Base-by-base conservation (phyloP, 64 coral and sea anemone species). In the Trachythela sp. region DNA sequence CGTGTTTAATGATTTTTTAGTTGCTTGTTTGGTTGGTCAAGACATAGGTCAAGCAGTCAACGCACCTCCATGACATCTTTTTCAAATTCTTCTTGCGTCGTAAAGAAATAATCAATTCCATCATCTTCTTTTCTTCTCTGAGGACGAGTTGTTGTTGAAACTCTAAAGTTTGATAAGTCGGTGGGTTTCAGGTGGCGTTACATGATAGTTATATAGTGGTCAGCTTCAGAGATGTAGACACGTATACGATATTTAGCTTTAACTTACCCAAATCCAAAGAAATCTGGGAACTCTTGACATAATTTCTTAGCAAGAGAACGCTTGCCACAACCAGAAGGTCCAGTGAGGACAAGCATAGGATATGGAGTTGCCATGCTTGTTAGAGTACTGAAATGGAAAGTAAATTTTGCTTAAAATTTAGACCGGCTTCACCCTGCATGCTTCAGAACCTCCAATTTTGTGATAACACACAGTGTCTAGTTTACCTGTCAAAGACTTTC, bases 211-310 rank as follows among this genome's bases (percentile, higher is more conserved):
- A n/a, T n/a, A n/a, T n/a, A n/a, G n/a, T n/a, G n/a, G n/a, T n/a
- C n/a, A n/a, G n/a, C n/a, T n/a, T n/a, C n/a, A n/a, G n/a, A n/a
- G n/a, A n/a, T n/a, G n/a, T n/a, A n/a, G n/a, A n/a, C n/a, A n/a
- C n/a, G n/a, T n/a, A n/a, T n/a, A n/a, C n/a, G n/a, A n/a, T n/a
- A n/a, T n/a, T n/a, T n/a, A n/a, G n/a, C n/a, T n/a, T n/a, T 18
- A 64, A n/a, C 56, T 64, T 26, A 64, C 56, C 95, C 95, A 35
- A 92, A 90, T 83, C 95, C 95, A 75, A 97, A 97, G 88, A 94
- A 97, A 40, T 97, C 95, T 70, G 95, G 92, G 70, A 97, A 97
- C 40, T 97, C 95, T 71, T 94, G 95, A 39, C 95, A 97, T 39
- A 97, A 36, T 48, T 93, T 86, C 36, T 85, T 90, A 14, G 88